Base-by-base conservation (phyloP, 1,140 invertebrate genomes). In the Hypothenemus hampei region DNA sequence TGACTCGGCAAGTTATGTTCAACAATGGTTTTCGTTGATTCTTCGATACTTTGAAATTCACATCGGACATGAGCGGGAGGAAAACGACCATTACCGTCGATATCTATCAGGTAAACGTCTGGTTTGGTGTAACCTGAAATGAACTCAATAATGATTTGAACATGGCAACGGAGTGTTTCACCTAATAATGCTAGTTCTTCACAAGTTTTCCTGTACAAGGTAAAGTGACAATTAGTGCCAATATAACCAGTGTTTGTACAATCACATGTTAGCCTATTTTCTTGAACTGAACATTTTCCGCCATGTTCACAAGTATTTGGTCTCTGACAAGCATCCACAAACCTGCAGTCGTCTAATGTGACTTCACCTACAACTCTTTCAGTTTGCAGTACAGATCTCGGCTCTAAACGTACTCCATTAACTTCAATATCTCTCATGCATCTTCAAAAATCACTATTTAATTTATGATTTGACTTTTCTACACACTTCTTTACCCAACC, bases 151-250 rank as follows among this genome's bases (percentile, higher is more conserved):
- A 31, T 1, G 3, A 31, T 37, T 2, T 11, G 16, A 37, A 37
- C 11, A 37, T 1, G 16, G 5, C 5, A 6, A 29, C 24, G 5
- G 11, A 6, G 36, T 35, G 6, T 1, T 29, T 36, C 48, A 18
- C 85, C 85, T 4, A 93, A 70, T 3, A 94, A 75, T 8, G 90
- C 91, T 36, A 96, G 69, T 67, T 95, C 91, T 73, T 96, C 91
- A 69, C 93, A 97, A 0, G 91, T 93, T 68, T 90, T 87, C 53
- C 89, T 81, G 66, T 90, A 92, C 45, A 86, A 81, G 7, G 93
- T 86, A 66, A 96, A 97, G 69, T 96, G 92, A 64, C 93, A 97
- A 65, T 94, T 93, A 67, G 89, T 89, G 23, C 93, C 93, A 33
- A 88, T 89, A 52, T 88, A 88, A 1, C 86, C 90, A 4, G 89